phyloP scores from a whole-genome alignment of 2,113 vertebrate species.

The Tragelaphus imberbis region DNA sequence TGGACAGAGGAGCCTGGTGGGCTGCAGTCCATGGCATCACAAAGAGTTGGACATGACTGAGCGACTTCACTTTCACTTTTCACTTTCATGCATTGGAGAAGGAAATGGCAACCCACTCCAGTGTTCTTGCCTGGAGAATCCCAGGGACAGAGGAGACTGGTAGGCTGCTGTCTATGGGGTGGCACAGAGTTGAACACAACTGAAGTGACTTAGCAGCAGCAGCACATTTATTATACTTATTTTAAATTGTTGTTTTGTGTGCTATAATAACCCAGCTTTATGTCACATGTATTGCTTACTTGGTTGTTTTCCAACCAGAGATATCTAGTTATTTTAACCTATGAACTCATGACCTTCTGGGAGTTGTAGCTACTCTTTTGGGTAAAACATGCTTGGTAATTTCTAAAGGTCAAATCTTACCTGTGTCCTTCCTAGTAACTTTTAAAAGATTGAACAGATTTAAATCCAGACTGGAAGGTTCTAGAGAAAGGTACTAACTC shows the following conservation, averaged over 20 bases:
- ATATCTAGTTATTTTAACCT: neutral
- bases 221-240: neutral
- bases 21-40: fast-evolving
- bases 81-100: too few relatives aligned
- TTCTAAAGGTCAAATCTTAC: neutral
- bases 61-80: too few relatives aligned
- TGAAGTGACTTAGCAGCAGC: too few relatives aligned
- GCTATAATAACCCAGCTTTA: neutral
- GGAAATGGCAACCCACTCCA: too few relatives aligned
- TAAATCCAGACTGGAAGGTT: neutral
- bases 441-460: neutral
- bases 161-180: too few relatives aligned
- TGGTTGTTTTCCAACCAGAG: neutral
- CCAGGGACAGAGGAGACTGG: too few relatives aligned
- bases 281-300: neutral
- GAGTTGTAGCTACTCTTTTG: neutral
- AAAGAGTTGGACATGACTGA: fast-evolving
- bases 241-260: neutral
- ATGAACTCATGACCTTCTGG: neutral
- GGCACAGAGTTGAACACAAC: too few relatives aligned
- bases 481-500: neutral
- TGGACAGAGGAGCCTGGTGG: too few relatives aligned
- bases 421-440: neutral
- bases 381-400: neutral
- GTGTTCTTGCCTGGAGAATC: too few relatives aligned